Base-by-base conservation (phyloP, 2,888 invertebrate species). In the Cremastinae sp. region DNA sequence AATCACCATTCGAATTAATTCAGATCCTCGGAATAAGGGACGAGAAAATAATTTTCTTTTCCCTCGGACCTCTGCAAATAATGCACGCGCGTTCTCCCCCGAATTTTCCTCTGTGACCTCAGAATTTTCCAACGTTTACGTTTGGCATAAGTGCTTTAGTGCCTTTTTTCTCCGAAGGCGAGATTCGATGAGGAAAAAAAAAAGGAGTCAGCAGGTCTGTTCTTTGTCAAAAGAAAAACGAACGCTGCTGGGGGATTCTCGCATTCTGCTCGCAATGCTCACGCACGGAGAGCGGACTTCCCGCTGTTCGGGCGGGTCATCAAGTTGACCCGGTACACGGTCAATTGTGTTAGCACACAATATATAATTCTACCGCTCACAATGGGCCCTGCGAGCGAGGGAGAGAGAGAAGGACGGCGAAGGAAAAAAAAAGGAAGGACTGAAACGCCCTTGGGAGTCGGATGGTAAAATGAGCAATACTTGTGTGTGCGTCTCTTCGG, bases 321-420 rank as follows among this genome's bases (percentile, higher is more conserved):
- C 75, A 58, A 62, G 71, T 72, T 66, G 56, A 75, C 62, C 61
- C 72, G 66, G 53, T 53, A 70, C 56, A 75, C 61, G 68, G 68
- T 68, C 71, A 68, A 75, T 72, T 71, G 61, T 72, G 72, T 75
- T 75, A 51, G 75, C 75, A 75, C 66, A 75, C 72, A 75, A 75
- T 75, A 68, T 70, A 70, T 70, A 62, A 66, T 69, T 69, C 41
- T 66, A 51, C 61, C 54, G 51, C 54, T 54, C 20, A 72, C 71
- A 75, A 75, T 75, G 66, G 69, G 14, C 41, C 8, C 22, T 18
- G 68, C 5, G 47, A 8, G 10, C 16, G 36, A 56, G 12, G 38
- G 38, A 49, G 22, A 51, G 38, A 59, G 41, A 59, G 22, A 34
- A n/a, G 28, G 59, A 8, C 12, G 51, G 49, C 0, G 8, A 20